Base-by-base conservation (phyloP, 1,140 invertebrate genomes). In the Aleiodes sp. region DNA sequence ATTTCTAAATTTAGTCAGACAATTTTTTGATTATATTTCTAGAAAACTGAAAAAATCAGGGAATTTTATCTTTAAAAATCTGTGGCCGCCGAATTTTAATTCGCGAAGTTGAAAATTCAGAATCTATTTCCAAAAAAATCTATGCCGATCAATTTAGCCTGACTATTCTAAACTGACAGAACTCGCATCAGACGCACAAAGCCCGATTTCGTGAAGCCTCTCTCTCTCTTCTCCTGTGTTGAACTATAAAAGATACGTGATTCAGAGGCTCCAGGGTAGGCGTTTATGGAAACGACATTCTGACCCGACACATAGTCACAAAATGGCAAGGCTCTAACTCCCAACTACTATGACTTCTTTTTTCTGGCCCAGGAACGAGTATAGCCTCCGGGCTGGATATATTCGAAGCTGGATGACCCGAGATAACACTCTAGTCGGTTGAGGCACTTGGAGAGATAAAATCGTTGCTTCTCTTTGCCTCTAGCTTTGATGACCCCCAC, bases 361-460 rank as follows among this genome's bases (percentile, higher is more conserved):
- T 65, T 43, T 14, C 16, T 68, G 26, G 21, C 26, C 19, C 33
- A 66, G 52, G 56, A 12, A 56, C 52, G 29, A 66, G 65, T 21
- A 59, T 56, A 56, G 43, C 65, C 65, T 66, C 16, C 29, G 56
- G 65, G 41, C 31, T 65, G 62, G 41, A 65, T 37, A 70, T 64
- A 70, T 70, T 65, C 28, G 62, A 65, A 4, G 63, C 35, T 70
- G 29, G 46, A 59, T 64, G 62, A 43, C 52, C 43, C 9, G 43
- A 70, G 69, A 70, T 70, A 70, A 41, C 43, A 37, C 56, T 1
- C 46, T 52, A 59, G 14, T 28, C 10, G 35, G 43, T 65, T 41
- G 69, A 35, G 52, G 61, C 33, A 62, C 62, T 43, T 29, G 31
- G 57, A 43, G 29, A 70, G 69, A 70, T 70, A 70, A 65, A 65